Percentiles rank a stretch among this genome's conserved stretches.
Conservation (phyloP, 2,797 vertebrate species). For the Acipenser ruthenus region DNA sequence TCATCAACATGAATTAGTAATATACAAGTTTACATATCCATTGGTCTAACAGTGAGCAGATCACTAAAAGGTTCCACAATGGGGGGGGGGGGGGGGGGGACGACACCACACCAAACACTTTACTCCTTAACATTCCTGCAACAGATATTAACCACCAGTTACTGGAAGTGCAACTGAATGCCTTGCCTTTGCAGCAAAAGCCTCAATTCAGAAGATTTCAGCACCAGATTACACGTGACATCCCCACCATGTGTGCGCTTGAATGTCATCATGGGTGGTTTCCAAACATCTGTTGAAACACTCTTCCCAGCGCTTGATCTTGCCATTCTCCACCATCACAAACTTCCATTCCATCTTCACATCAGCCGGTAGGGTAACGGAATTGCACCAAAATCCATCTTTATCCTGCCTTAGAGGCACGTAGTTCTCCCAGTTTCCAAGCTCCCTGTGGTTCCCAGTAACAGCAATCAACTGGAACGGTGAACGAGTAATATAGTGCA, state of each 20-base stretch:
- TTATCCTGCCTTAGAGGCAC: slow-evolving; percentile 58
- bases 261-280: slow-evolving; percentile 64
- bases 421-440: slow-evolving; percentile 76
- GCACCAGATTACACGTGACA: slow-evolving; percentile 13
- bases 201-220: no score
- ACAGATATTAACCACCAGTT: no score
- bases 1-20: no score
- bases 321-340: slow-evolving; percentile 75
- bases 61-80: no score
- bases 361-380: slow-evolving; percentile 64
- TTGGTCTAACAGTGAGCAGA: no score
- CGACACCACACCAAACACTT: no score
- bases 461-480: slow-evolving; percentile 65
- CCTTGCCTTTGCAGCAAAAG: no score
- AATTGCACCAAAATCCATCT: slow-evolving; percentile 72
- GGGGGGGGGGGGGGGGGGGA: no score
- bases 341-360: slow-evolving; percentile 85
- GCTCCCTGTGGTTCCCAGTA: slow-evolving; percentile 72
- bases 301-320: slow-evolving; percentile 85
- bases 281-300: slow-evolving; percentile 72
- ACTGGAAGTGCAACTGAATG: no score
- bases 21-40: no score
- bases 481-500: slow-evolving; percentile 73
- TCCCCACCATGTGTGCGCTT: slow-evolving; percentile 76
- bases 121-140: no score